phyloP scores from a whole-genome alignment of 64 coral and sea anemone genomes.

The Porites australiensis region DNA sequence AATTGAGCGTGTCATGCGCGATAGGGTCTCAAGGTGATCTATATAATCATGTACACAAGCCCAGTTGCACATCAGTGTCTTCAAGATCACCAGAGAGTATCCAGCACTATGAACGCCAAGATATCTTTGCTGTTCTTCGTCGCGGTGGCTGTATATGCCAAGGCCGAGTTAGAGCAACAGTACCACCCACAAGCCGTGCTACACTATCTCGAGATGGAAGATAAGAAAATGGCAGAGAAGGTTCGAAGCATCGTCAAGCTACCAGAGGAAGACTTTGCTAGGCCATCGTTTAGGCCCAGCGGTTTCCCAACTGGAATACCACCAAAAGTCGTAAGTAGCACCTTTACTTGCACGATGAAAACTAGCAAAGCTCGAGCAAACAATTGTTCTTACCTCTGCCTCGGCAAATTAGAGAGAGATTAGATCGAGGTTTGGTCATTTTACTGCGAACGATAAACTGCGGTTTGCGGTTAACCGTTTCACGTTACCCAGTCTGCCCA shows the following conservation, averaged over 20 bases:
- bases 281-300: not conserved
- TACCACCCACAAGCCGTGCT: not conserved
- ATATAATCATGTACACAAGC: not conserved
- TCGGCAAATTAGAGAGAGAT: no score
- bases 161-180: not conserved
- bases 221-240: not conserved
- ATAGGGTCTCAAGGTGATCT: not conserved
- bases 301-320: not conserved
- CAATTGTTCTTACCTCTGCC: no score
- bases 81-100: not conserved
- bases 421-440: no score
- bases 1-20: not conserved
- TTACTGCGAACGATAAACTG: no score
- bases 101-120: not conserved
- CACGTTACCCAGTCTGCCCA: no score
- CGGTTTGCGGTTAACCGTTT: no score
- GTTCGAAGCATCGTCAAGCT: not conserved
- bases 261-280: not conserved
- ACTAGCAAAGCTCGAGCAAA: no score
- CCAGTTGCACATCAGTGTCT: slow-evolving; percentile 2
- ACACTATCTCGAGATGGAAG: not conserved
- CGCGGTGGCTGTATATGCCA: not conserved
- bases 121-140: not conserved
- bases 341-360: no score
- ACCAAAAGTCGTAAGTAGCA: not conserved